These are phyloP conservation scores for Pitangus sulphuratus DNA, from an alignment of 2,797 vertebrate genomes.

Conservation along the genomic window DNA sequence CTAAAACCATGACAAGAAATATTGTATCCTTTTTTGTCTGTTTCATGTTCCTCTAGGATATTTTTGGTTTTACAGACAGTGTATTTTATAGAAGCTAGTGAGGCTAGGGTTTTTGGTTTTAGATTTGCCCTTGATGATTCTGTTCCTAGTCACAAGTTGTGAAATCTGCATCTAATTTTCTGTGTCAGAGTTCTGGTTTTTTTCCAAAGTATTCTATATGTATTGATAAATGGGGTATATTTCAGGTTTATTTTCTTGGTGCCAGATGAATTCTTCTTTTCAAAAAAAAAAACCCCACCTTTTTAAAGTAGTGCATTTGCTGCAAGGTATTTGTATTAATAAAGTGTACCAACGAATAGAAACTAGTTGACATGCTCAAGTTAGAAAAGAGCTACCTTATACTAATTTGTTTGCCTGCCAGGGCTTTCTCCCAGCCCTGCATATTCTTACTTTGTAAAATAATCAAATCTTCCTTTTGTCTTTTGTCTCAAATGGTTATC, in stretches of 20 bases:
- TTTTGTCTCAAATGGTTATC: neutral
- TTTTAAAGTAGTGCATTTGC: neutral
- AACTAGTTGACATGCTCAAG: neutral
- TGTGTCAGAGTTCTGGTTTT: neutral
- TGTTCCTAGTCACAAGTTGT: neutral
- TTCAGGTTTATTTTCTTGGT: neutral
- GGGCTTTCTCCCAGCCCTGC: accelerated
- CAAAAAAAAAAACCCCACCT: neutral
- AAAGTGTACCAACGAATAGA: neutral
- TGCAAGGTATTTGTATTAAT: neutral
- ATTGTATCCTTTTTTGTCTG: neutral
- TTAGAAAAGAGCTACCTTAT: neutral
- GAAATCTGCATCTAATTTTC: slow-evolving; percentile 24
- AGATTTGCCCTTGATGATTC: neutral
- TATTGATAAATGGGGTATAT: neutral
- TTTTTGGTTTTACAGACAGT: neutral
- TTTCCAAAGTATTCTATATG: neutral
- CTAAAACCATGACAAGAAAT: neutral
- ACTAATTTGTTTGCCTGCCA: neutral
- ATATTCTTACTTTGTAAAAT: neutral
- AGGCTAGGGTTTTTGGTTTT: neutral
- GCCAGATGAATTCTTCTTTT: neutral
- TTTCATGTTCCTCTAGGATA: neutral
- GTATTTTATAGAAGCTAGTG: neutral
- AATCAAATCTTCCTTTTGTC: neutral